A percentile compares a stretch with the other conserved stretches of the same genome.
Conservation (phyloP, 2,113 vertebrate genomes). For the Caretta caretta region DNA sequence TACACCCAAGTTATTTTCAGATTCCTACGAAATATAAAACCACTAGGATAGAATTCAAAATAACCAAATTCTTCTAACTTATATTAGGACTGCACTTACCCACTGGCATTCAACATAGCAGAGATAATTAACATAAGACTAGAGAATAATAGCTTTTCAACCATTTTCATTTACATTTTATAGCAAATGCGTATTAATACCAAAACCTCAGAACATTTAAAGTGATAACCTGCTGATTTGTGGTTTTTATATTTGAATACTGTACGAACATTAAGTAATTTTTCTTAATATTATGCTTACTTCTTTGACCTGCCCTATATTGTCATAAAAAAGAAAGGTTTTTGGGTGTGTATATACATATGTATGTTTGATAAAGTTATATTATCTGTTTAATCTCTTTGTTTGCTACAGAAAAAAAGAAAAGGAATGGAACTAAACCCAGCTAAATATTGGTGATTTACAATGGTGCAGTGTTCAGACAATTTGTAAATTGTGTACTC, state of each 20-base stretch:
- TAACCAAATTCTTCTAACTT: background rate
- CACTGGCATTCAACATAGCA: background rate
- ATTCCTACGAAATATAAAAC: slow-evolving; percentile 43
- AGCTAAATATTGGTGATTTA: background rate
- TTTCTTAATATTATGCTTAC: slow-evolving; percentile 1
- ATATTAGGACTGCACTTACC: slow-evolving; percentile 39
- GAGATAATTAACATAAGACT: slow-evolving; percentile 51
- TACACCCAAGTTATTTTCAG: slow-evolving; percentile 55
- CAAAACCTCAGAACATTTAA: background rate
- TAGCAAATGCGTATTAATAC: slow-evolving; percentile 1
- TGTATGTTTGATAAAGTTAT: background rate
- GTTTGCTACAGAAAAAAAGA: background rate
- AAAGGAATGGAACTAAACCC: background rate
- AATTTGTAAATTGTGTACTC: background rate
- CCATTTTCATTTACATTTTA: slow-evolving; percentile 30
- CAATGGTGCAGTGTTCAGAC: background rate
- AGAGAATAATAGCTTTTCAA: slow-evolving; percentile 21
- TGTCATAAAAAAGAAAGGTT: background rate
- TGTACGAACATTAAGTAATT: background rate
- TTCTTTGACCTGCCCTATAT: slow-evolving; percentile 1
- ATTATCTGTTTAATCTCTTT: background rate
- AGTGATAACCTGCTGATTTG: background rate
- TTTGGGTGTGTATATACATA: background rate
- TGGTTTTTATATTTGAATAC: slow-evolving; percentile 36
- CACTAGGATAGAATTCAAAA: slow-evolving; percentile 49